Base-by-base conservation (phyloP, 1,140 invertebrate species). In the Trypoxylus dichotomus region DNA sequence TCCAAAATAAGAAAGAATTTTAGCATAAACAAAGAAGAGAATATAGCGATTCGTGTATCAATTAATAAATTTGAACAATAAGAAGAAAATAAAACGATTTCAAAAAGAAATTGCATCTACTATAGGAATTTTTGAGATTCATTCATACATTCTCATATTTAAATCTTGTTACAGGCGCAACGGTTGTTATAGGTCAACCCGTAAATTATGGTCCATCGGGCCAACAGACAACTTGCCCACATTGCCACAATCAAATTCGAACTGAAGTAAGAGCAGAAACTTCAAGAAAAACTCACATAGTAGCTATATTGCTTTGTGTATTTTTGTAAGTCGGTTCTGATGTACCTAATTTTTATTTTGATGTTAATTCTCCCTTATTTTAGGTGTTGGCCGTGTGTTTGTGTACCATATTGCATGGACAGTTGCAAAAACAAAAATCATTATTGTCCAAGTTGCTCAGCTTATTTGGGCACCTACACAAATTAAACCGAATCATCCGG, bases 381-480 rank as follows among this genome's bases (percentile, higher is more conserved):
- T n/a, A 74, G 72, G 10, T 74, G 72, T 74, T 74, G 72, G 72
- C 41, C 41, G 0, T 74, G 72, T 37, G 72, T 42, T 41, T 42
- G 32, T 6, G 32, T 74, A 19, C 72, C 72, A 41, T 74, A 74
- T 74, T 74, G 72, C n/a, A 74, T 74, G 32, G 72, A 74, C 41
- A 41, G 32, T 15, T 75, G 74, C 43, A 75, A 75, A 29, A 54
- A 75, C 13, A 75, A 24, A 15, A 42, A 75, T 7, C 74, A 75
- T n/a, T 42, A 54, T 27, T 75, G 74, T 24, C 24, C 43, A 24
- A 27, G 24, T 21, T 75, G 74, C 47, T 15, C n/a, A 8, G 13
- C 13, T 5, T 75, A 54, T 24, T 75, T 75, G n/a, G 74, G 43
- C 15, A 75, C 41, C 54, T 75, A 75, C 21, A 8, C 15, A 13